Conservation (phyloP, 2,888 invertebrate genomes). For the Epinotia brunnichana region DNA sequence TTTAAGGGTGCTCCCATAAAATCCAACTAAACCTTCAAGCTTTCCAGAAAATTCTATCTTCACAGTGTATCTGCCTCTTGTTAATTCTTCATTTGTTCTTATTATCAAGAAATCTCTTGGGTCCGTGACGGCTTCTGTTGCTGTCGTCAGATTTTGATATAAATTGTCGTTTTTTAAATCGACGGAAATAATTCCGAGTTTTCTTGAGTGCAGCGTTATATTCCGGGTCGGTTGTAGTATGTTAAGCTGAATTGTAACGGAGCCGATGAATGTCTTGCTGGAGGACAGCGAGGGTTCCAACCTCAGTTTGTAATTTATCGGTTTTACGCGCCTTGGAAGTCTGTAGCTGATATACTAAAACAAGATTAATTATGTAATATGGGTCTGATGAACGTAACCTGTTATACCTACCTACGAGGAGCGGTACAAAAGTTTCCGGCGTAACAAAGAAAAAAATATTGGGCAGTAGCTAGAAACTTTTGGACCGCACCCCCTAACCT, state of each 20-base stretch:
- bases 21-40: slow-evolving; percentile 81
- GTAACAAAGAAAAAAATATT: too few relatives aligned
- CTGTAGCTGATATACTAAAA: slow-evolving; percentile 63
- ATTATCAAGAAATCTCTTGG: slow-evolving; percentile 72
- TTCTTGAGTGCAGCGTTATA: slow-evolving; percentile 85
- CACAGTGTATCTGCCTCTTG: slow-evolving; percentile 64
- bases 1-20: slow-evolving; percentile 84
- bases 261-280: slow-evolving; percentile 83
- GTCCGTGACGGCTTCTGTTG: slow-evolving; percentile 51
- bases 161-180: slow-evolving; percentile 50
- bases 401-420: too few relatives aligned
- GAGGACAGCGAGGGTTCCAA: slow-evolving; percentile 85
- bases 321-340: slow-evolving; percentile 84
- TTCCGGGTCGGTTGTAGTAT: slow-evolving; percentile 69
- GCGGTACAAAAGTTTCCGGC: too few relatives aligned
- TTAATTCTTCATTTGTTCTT: slow-evolving; percentile 60
- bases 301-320: slow-evolving; percentile 86
- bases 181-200: slow-evolving; percentile 75
- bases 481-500: too few relatives aligned
- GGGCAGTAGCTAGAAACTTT: too few relatives aligned
- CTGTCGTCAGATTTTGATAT: slow-evolving; percentile 49
- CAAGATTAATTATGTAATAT: slow-evolving; percentile 2
- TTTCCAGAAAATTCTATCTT: slow-evolving; percentile 79
- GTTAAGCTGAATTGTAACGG: slow-evolving; percentile 76
- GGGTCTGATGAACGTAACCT: too few relatives aligned